Conservation (phyloP, 1,140 invertebrate species). For the Drosophila ficusphila region DNA sequence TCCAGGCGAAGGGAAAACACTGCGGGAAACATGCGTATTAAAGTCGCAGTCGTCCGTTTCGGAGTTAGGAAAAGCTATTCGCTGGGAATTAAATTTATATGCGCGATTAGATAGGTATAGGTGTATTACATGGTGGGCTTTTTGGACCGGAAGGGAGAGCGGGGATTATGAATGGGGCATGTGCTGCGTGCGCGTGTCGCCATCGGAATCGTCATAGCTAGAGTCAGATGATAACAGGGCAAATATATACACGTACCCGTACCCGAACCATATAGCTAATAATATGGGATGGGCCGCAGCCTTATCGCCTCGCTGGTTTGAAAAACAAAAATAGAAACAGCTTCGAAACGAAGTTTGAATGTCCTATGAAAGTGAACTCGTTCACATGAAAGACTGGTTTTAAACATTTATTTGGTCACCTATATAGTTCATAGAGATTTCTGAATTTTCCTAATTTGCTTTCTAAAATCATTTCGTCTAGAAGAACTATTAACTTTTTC, state of each 20-base stretch:
- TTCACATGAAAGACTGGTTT: too few relatives aligned
- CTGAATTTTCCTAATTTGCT: too few relatives aligned
- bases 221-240: conserved; percentile 50
- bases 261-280: conserved; percentile 10
- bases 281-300: conserved; percentile 33
- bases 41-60: conserved; percentile 18
- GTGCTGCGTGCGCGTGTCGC: conserved; percentile 44
- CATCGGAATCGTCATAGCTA: conserved; percentile 21
- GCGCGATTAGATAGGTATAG: conserved; percentile 40
- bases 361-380: too few relatives aligned
- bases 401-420: too few relatives aligned
- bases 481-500: too few relatives aligned
- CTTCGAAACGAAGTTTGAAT: neutral
- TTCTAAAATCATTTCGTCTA: too few relatives aligned
- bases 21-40: conserved; percentile 49
- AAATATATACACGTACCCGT: conserved; percentile 25
- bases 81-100: conserved; percentile 28
- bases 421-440: too few relatives aligned
- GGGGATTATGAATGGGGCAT: conserved; percentile 42
- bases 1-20: conserved; percentile 11
- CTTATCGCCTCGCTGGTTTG: conserved; percentile 18
- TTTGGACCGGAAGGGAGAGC: neutral
- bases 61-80: conserved; percentile 4
- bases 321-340: conserved; percentile 1
- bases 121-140: conserved; percentile 11